Evolutionary conservation across 2,888 invertebrate genomes (phyloP).

Genomic region (Lepetodrilus schrolli): DNA sequence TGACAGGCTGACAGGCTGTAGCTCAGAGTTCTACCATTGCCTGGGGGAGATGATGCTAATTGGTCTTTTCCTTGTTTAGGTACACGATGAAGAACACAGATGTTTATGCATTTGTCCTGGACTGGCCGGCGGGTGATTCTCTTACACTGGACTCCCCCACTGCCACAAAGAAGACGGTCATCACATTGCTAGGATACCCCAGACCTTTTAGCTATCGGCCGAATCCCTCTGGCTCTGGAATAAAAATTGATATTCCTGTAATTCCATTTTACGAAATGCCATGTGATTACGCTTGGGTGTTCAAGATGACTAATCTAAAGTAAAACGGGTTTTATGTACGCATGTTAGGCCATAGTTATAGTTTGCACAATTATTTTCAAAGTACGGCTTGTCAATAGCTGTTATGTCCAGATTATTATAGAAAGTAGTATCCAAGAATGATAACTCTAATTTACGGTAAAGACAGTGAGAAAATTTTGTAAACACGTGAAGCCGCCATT

Average conservation of each 20-base stretch:
- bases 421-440: too few relatives aligned
- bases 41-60: too few relatives aligned
- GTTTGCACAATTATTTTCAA: too few relatives aligned
- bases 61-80: conserved; percentile 41
- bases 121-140: conserved; percentile 81
- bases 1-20: too few relatives aligned
- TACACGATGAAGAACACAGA: conserved; percentile 47
- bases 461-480: too few relatives aligned
- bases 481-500: too few relatives aligned
- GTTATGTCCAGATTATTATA: too few relatives aligned
- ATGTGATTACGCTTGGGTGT: conserved; percentile 65
- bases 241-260: conserved; percentile 58
- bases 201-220: conserved; percentile 44
- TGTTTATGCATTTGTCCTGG: conserved; percentile 83
- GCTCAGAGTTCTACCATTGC: too few relatives aligned
- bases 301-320: conserved; percentile 53
- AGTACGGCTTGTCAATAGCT: too few relatives aligned
- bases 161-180: conserved; percentile 66
- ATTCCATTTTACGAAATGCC: conserved; percentile 56
- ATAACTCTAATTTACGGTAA: too few relatives aligned
- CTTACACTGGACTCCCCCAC: conserved; percentile 77
- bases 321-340: too few relatives aligned
- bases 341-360: too few relatives aligned
- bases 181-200: conserved; percentile 78
- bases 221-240: conserved; percentile 42